A percentile compares a stretch with the other conserved stretches of the same genome.
These are phyloP conservation scores for Hyla sarda DNA, from an alignment of 2,113 vertebrate genomes.

Conservation along the genomic window DNA sequence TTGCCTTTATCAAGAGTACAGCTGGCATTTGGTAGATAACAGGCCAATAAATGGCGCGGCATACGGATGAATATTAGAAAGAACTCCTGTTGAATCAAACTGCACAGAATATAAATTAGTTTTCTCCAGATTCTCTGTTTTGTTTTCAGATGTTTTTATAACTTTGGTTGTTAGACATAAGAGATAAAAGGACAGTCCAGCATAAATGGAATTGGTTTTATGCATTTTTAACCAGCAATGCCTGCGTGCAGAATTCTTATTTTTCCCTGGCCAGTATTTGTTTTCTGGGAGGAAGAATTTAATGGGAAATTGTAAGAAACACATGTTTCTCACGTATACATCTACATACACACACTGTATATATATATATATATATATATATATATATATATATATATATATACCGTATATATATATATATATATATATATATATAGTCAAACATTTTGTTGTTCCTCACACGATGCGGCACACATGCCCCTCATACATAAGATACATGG, in stretches of 20 bases:
- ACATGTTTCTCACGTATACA: neutral
- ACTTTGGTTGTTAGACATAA: slow-evolving; percentile 1
- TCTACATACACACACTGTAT: too few relatives aligned
- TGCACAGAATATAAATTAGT: neutral
- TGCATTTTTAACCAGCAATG: slow-evolving; percentile 5
- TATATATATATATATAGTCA: too few relatives aligned
- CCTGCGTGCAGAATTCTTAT: neutral
- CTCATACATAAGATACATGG: too few relatives aligned
- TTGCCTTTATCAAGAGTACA: neutral
- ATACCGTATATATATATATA: too few relatives aligned
- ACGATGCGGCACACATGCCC: too few relatives aligned
- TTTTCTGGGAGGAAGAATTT: neutral
- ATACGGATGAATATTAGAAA: neutral
- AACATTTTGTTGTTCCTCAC: too few relatives aligned
- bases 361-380: too few relatives aligned
- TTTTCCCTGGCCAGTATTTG: neutral
- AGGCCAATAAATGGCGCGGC: slow-evolving; percentile 11
- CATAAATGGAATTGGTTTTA: neutral
- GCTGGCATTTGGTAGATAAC: slow-evolving; percentile 26
- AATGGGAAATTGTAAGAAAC: neutral
- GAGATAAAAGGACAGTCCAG: neutral
- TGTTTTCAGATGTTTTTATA: neutral
- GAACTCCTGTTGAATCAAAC: neutral
- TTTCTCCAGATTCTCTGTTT: neutral
- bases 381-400: too few relatives aligned